These are phyloP conservation scores for Perodicticus potto DNA, from an alignment of 2,797 vertebrate genomes.

Conservation along the genomic window DNA sequence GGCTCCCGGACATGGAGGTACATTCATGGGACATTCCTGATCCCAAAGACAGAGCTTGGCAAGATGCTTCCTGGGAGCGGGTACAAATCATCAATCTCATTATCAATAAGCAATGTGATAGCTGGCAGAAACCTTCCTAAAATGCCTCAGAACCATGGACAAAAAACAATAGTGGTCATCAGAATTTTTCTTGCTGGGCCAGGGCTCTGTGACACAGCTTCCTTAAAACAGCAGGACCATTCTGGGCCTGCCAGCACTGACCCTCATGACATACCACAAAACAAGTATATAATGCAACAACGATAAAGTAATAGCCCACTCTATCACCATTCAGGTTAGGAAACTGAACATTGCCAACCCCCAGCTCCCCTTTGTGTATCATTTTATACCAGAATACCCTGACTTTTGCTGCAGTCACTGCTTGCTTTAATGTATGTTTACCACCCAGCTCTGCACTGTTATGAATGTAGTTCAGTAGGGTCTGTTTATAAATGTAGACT, in stretches of 20 bases:
- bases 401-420: background rate
- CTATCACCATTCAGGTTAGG: too few species aligned
- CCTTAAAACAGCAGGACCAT: background rate
- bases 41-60: background rate
- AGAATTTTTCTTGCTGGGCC: background rate
- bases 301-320: background rate
- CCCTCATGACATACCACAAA: background rate
- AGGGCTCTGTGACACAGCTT: background rate
- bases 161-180: background rate
- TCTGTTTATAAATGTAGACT: too few species aligned
- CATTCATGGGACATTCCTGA: background rate
- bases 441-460: background rate
- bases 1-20: background rate
- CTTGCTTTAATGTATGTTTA: background rate
- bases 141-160: too few species aligned
- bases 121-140: background rate
- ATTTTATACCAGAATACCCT: background rate
- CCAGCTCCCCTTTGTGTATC: background rate
- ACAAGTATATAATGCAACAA: background rate
- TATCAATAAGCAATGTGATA: too few species aligned
- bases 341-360: background rate
- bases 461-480: fast-evolving
- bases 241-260: background rate
- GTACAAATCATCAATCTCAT: background rate
- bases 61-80: too few species aligned